Percentiles rank a stretch among this genome's conserved stretches.
phyloP scores from a whole-genome alignment of 1,140 invertebrate genomes.

The Drosophila subobscura region DNA sequence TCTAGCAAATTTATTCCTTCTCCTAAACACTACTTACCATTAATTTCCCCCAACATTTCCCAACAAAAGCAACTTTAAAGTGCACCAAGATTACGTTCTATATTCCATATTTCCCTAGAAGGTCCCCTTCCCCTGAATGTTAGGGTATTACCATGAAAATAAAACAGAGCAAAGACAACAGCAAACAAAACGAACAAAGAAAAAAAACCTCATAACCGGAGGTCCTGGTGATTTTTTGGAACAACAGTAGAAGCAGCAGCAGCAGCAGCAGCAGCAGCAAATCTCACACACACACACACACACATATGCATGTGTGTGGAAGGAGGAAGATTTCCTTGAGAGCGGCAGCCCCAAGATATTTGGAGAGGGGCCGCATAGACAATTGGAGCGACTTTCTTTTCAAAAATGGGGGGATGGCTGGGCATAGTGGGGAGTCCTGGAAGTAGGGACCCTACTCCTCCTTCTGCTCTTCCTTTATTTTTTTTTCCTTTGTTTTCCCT shows the following conservation, averaged over 20 bases:
- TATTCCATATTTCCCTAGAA: too few species aligned
- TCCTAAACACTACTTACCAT: too few species aligned
- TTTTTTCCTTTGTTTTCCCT: conserved; percentile 33
- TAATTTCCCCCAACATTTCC: too few species aligned
- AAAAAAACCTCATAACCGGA: conserved; percentile 67
- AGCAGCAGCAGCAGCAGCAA: background rate
- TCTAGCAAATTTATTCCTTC: too few species aligned
- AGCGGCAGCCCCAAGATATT: conserved; percentile 31
- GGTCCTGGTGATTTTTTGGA: conserved; percentile 35
- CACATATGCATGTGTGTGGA: background rate
- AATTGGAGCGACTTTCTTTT: conserved; percentile 41
- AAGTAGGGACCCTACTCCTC: background rate
- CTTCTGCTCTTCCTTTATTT: conserved; percentile 1
- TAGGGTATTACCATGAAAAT: conserved; percentile 40
- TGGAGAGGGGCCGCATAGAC: conserved; percentile 18
- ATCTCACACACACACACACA: too few species aligned
- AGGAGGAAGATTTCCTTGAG: background rate
- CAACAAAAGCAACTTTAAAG: too few species aligned
- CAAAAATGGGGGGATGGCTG: background rate
- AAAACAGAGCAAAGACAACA: conserved; percentile 37
- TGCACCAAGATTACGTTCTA: too few species aligned
- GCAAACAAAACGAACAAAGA: conserved; percentile 52
- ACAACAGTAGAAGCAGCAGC: conserved; percentile 22
- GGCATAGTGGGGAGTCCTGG: background rate
- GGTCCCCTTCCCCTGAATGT: conserved; percentile 18